Evolutionary conservation across 2,888 invertebrate genomes (phyloP).

Genomic region (Belgica antarctica): DNA sequence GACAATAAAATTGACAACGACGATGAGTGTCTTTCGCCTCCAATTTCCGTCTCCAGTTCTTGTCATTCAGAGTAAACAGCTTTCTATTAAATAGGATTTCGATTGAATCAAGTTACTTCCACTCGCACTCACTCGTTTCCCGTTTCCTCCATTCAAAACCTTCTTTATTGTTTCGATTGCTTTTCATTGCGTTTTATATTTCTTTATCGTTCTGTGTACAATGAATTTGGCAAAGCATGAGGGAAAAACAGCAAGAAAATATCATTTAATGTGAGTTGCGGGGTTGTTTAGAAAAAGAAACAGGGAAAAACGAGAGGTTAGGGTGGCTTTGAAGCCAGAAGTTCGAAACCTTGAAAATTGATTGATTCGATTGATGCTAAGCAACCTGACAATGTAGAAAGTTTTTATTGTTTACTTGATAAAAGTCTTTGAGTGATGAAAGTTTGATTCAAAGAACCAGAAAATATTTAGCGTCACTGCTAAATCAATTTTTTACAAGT

Average conservation of each 20-base stretch:
- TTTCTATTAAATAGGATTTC: constrained; percentile 41
- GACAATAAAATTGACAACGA: constrained; percentile 36
- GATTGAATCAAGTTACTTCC: constrained; percentile 37
- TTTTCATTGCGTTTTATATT: constrained; percentile 1
- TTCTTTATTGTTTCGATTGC: constrained; percentile 40
- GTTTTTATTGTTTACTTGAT: no score
- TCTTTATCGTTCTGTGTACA: background rate
- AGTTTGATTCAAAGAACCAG: no score
- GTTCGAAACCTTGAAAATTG: no score
- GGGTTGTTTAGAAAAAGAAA: background rate
- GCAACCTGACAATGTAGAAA: no score
- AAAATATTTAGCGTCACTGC: no score
- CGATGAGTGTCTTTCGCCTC: background rate
- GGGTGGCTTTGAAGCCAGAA: no score
- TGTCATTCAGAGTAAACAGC: constrained; percentile 5
- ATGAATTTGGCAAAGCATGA: background rate
- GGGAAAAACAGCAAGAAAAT: background rate
- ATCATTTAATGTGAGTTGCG: constrained; percentile 7
- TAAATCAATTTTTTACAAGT: no score
- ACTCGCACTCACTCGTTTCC: background rate
- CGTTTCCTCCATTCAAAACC: constrained; percentile 6
- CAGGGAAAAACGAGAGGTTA: no score
- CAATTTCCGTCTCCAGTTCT: background rate
- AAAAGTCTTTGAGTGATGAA: no score
- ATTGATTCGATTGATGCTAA: no score